Evolutionary conservation across 1,140 invertebrate genomes (phyloP).

Genomic region (Calephelis nemesis): DNA sequence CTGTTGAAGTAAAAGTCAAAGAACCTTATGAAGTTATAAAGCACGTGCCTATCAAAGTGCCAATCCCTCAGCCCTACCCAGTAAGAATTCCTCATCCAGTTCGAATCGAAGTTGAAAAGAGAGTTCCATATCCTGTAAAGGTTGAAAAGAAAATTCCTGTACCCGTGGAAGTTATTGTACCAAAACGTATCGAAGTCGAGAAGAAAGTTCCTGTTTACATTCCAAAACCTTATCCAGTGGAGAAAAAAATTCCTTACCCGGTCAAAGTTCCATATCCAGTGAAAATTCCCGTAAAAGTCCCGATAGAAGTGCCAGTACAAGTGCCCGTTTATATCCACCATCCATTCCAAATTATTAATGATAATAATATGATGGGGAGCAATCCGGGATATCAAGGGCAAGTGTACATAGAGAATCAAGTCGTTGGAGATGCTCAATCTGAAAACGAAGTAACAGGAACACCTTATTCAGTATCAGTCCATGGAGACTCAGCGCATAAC

Average conservation of each 20-base stretch:
- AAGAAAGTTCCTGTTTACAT: constrained; percentile 80
- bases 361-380: constrained; percentile 32
- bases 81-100: constrained; percentile 75
- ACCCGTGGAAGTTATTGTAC: constrained; percentile 69
- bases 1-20: constrained; percentile 77
- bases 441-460: constrained; percentile 1
- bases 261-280: constrained; percentile 80
- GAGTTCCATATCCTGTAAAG: constrained; percentile 77
- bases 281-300: constrained; percentile 76
- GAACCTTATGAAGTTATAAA: constrained; percentile 80
- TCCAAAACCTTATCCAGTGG: constrained; percentile 82
- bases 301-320: constrained; percentile 69
- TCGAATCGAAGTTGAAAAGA: constrained; percentile 78
- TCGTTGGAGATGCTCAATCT: neutral
- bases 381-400: constrained; percentile 24
- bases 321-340: constrained; percentile 58
- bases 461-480: constrained; percentile 8
- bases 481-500: neutral
- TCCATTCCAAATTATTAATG: constrained; percentile 46
- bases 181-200: constrained; percentile 78
- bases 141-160: constrained; percentile 76
- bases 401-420: constrained; percentile 20
- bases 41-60: constrained; percentile 77
- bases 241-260: constrained; percentile 82
- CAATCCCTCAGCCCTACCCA: constrained; percentile 72